phyloP scores from a whole-genome alignment of 2,113 vertebrate species.

The Myotis brandtii region DNA sequence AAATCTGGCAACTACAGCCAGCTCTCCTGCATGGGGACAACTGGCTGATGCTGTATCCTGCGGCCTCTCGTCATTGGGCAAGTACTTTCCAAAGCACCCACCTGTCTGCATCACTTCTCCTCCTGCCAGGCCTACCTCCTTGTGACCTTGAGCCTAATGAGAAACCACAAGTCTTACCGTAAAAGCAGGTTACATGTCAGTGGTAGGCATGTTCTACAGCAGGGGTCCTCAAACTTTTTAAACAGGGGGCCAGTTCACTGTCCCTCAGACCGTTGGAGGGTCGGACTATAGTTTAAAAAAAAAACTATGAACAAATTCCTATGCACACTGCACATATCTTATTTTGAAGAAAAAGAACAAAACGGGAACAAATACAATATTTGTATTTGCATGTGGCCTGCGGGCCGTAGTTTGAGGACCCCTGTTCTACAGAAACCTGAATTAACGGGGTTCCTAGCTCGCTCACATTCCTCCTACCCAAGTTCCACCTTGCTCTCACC shows the following conservation, averaged over 20 bases:
- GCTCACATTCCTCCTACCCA: neutral
- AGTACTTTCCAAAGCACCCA: neutral
- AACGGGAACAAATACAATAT: too few species aligned
- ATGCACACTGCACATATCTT: too few species aligned
- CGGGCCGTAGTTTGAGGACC: too few species aligned
- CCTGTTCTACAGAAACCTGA: neutral
- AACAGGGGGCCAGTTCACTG: too few species aligned
- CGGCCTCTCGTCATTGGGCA: neutral
- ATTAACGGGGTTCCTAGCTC: neutral
- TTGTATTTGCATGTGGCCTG: too few species aligned
- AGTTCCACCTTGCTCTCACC: neutral
- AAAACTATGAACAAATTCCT: too few species aligned
- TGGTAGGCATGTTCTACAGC: neutral
- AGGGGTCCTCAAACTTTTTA: too few species aligned
- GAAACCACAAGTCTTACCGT: neutral
- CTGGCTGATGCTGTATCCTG: neutral
- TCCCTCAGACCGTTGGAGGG: too few species aligned
- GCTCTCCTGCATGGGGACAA: neutral
- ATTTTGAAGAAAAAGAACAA: too few species aligned
- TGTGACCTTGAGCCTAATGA: neutral
- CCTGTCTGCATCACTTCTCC: neutral
- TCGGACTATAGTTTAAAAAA: too few species aligned
- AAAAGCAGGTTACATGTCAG: neutral
- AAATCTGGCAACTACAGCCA: neutral
- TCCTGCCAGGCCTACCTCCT: neutral